Base-by-base conservation (phyloP, 2,113 vertebrate species). In the Martes martes region DNA sequence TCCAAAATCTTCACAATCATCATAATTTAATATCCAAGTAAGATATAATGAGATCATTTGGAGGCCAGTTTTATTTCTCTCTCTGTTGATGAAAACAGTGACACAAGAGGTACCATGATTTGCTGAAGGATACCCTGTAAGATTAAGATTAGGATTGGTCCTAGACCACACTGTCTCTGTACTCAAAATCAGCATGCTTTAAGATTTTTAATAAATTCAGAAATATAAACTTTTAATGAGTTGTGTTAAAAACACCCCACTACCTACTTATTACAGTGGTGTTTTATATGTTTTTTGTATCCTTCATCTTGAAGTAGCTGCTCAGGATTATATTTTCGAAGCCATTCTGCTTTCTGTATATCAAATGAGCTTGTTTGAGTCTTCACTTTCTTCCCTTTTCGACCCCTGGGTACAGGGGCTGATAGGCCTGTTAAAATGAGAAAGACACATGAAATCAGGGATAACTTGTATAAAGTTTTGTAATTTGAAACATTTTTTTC, bases 331-430 rank as follows among this genome's bases (percentile, higher is more conserved):
- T 99, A 99, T 79, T 99, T 99, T 97, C 99, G 98, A 87, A 99
- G 99, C 99, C 99, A 99, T 97, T 99, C 99, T 13, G 99, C 99
- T 98, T 99, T 99, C 97, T 99, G 99, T 98, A 99, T 99, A 98
- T 99, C 99, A 97, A 99, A 99, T 61, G 99, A 99, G 97, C 99
- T 99, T 23, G 99, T 99, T 65, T 99, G 99, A 50, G 98, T 99
- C 98, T 99, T 99, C 97, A 99, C 99, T 98, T 99, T 99, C 98
- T 99, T 99, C 11, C 99, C 99, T 98, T 99, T 99, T 90, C 99
- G 99, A 90, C 99, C 99, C 67, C 99, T 99, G 21, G 99, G 99
- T 39, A 99, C 99, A 28, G 99, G 99, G n/a, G 99, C 99, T 85
- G 99, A 99, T 50, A 99, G 98, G 39, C 99, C 99, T 99, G 28